phyloP scores from a whole-genome alignment of 2,797 vertebrate species.

The Mastacembelus armatus region DNA sequence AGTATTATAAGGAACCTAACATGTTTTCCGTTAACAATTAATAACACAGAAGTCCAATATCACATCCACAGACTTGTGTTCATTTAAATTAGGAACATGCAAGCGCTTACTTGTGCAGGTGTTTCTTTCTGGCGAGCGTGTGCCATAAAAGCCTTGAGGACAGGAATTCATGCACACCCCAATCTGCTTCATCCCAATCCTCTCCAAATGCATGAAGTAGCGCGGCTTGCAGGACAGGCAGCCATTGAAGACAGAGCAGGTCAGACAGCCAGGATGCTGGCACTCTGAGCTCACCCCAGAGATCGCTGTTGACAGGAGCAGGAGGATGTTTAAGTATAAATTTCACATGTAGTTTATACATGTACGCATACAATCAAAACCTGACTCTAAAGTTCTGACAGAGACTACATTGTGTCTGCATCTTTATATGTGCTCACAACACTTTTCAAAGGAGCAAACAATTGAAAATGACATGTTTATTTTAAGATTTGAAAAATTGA shows the following conservation, averaged over 20 bases:
- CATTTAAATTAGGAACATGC: neutral
- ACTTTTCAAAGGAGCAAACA: too few relatives aligned
- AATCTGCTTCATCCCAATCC: conserved; percentile 97
- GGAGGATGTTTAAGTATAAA: neutral
- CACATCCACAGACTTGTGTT: neutral
- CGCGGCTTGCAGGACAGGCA: conserved; percentile 97
- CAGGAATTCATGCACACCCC: conserved; percentile 97
- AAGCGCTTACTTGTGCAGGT: conserved; percentile 95
- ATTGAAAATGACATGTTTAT: conserved; percentile 1
- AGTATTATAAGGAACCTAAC: neutral
- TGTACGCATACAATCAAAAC: neutral
- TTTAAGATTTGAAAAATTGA: too few relatives aligned
- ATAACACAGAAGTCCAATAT: neutral
- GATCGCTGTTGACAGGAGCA: conserved; percentile 82
- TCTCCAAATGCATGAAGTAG: conserved; percentile 98
- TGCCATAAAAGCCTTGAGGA: conserved; percentile 96
- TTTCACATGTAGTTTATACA: neutral
- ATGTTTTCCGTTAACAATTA: neutral
- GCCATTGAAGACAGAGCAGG: conserved; percentile 98
- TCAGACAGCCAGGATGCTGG: conserved; percentile 96
- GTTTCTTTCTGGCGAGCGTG: conserved; percentile 95
- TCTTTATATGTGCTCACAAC: too few relatives aligned
- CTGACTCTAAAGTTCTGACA: too few relatives aligned
- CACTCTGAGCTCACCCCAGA: conserved; percentile 93
- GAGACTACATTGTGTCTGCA: too few relatives aligned